A percentile compares a stretch with the other conserved stretches of the same genome.
Conservation (phyloP, 2,113 vertebrate genomes). For the Agapornis roseicollis region DNA sequence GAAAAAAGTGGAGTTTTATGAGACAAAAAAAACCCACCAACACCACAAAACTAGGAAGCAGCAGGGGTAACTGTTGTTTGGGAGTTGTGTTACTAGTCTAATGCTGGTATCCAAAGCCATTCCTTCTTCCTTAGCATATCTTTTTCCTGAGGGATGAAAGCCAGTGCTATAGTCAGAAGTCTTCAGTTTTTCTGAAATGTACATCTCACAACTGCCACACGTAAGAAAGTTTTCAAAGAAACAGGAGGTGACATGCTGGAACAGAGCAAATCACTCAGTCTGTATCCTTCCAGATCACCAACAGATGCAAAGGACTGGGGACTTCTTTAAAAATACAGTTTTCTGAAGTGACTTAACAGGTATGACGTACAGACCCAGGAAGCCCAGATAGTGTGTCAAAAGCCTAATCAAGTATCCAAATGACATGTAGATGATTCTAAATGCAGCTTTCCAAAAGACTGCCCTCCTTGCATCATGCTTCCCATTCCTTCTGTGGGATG, state of each 20-base stretch:
- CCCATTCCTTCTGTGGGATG: background rate
- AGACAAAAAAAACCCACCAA: background rate
- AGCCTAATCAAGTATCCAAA: background rate
- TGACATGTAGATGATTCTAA: background rate
- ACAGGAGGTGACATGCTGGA: background rate
- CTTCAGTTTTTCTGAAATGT: background rate
- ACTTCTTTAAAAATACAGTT: background rate
- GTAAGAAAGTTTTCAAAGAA: background rate
- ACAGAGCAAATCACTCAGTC: background rate
- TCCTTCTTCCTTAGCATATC: background rate
- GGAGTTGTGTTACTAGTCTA: background rate
- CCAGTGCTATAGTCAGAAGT: background rate
- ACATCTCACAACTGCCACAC: background rate
- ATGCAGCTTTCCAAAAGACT: background rate
- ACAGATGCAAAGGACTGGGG: background rate
- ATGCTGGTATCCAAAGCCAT: background rate
- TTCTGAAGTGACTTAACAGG: background rate
- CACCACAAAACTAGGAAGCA: background rate
- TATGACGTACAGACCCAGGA: background rate
- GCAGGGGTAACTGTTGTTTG: background rate
- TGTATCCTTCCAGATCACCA: background rate
- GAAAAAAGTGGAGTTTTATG: background rate
- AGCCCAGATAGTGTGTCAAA: background rate
- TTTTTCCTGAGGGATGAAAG: background rate
- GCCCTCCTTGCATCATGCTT: background rate